Conservation (phyloP, 30 jellyfish, hydroid and myxozoan species). For the Cassiopea andromeda region DNA sequence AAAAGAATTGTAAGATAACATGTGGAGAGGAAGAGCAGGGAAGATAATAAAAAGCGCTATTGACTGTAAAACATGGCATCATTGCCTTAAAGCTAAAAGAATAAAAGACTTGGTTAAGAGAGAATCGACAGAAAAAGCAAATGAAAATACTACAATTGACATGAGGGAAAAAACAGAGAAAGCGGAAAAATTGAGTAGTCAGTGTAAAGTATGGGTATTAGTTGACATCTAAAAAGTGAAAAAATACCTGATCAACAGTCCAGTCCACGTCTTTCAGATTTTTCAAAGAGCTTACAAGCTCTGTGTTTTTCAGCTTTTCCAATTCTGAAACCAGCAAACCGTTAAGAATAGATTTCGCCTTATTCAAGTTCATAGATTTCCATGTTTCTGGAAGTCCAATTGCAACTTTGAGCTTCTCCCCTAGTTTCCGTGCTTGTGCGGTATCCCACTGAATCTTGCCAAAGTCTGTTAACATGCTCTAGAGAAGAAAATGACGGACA, state of each 20-base stretch:
- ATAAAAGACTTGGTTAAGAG: too few species aligned
- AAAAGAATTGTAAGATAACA: too few species aligned
- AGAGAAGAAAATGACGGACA: slow-evolving; percentile 19
- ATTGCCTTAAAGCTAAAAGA: too few species aligned
- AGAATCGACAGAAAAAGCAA: too few species aligned
- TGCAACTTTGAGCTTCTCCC: slow-evolving; percentile 26
- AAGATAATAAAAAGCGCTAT: too few species aligned
- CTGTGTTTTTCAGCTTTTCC: slow-evolving; percentile 44
- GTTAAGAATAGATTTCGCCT: slow-evolving; percentile 38
- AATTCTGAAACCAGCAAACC: slow-evolving; percentile 61
- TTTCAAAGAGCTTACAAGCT: slow-evolving; percentile 23
- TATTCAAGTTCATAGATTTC: slow-evolving; percentile 32
- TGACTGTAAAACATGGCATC: too few species aligned
- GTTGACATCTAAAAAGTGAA: too few species aligned
- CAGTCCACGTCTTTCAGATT: slow-evolving; percentile 56
- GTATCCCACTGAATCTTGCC: slow-evolving; percentile 69
- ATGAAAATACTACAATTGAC: too few species aligned
- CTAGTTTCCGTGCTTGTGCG: slow-evolving; percentile 58
- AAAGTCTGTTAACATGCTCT: slow-evolving; percentile 34
- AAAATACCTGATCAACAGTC: slow-evolving; percentile 76
- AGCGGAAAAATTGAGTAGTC: too few species aligned
- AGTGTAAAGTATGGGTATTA: too few species aligned
- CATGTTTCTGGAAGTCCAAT: slow-evolving; percentile 74
- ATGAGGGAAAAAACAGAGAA: neutral
- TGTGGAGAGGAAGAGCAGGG: too few species aligned